Base-by-base conservation (phyloP, 2,113 vertebrate genomes). In the Perognathus longimembris region DNA sequence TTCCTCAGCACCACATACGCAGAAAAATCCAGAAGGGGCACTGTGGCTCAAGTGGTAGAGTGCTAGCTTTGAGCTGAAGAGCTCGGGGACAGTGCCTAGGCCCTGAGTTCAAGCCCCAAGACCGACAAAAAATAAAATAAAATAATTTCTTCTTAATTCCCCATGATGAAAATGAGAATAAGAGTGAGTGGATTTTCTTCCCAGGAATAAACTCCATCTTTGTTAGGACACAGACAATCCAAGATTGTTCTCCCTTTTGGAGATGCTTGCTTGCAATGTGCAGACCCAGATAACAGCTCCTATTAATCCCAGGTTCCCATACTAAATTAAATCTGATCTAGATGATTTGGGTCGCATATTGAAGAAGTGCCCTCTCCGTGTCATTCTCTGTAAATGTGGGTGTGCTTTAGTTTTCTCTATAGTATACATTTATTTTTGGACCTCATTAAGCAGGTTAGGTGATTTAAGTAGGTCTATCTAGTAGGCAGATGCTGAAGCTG, bases 361-460 rank as follows among this genome's bases (percentile, higher is more conserved):
- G 21, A 76, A 88, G 66, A 81, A 93, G 22, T 83, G 83, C 30
- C 90, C 88, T 95, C 61, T 70, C 66, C 54, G 79, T 96, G 94
- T 93, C 96, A 92, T 84, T 92, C 84, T 95, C 92, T 93, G 92
- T 94, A 95, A 95, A 85, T 73, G 75, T 93, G 78, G 83, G n/a
- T 64, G 38, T 69, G 34, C 57, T 89, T 93, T 77, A 61, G 63
- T 73, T 95, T 92, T 86, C 94, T 93, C 67, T 96, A 78, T 89
- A 96, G 96, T 91, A 93, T 91, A 92, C 57, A 74, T 95, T 96
- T 96, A 96, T 96, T 97, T 97, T 96, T 95, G 92, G 96, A 96
- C 76, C 94, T 97, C 89, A 95, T 97, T 97, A 96, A 97, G 89
- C 69, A 59, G 89, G 92, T 92, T 96, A 94, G 54, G 78, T n/a